Conservation (phyloP, 2,113 vertebrate genomes). For the Taxidea taxus region DNA sequence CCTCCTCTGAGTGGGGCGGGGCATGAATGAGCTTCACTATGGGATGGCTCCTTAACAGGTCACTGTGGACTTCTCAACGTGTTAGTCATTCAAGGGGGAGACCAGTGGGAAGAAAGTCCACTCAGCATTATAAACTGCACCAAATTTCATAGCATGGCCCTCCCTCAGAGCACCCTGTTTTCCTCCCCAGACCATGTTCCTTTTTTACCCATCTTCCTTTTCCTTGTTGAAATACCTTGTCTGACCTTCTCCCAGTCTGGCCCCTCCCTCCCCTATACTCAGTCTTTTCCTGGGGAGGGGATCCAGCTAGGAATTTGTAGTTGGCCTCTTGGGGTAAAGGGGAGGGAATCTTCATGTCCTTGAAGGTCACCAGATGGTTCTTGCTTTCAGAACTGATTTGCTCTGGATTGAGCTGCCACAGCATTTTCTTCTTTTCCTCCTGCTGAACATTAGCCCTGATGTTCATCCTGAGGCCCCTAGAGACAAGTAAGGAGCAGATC, state of each 20-base stretch:
- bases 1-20: neutral
- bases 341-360: constrained; percentile 16
- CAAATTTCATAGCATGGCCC: fast-evolving
- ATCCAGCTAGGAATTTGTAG: constrained; percentile 78
- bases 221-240: fast-evolving
- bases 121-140: neutral
- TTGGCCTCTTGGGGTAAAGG: neutral
- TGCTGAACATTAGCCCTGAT: constrained; percentile 27
- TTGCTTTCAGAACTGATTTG: constrained; percentile 39
- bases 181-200: neutral
- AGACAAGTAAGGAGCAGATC: neutral
- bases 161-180: neutral
- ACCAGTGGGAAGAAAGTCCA: neutral
- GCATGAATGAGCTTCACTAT: neutral
- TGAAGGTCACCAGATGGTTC: constrained; percentile 26
- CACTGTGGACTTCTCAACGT: neutral
- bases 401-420: constrained; percentile 1
- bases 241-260: neutral
- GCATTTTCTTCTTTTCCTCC: constrained; percentile 40
- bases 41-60: neutral
- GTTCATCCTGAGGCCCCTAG: neutral
- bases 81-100: neutral
- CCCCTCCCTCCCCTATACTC: constrained; percentile 47
- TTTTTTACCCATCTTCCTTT: neutral
- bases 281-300: constrained; percentile 71